These are phyloP conservation scores for Lagocephalus sceleratus DNA, from an alignment of 2,797 vertebrate species.

Conservation along the genomic window DNA sequence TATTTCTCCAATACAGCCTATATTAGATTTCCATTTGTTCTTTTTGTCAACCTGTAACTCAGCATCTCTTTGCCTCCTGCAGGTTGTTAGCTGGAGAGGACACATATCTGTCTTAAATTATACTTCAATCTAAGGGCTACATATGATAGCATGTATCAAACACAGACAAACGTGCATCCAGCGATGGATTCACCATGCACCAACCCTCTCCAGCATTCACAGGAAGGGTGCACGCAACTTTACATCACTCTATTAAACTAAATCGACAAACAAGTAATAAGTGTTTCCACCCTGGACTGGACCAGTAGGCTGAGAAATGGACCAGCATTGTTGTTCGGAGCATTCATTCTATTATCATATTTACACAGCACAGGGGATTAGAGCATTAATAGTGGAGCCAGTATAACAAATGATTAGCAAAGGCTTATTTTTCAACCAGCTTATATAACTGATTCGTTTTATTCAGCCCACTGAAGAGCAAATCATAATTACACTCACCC, in stretches of 20 bases:
- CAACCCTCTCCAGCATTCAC: slow-evolving; percentile 6
- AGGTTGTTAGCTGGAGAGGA: slow-evolving; percentile 52
- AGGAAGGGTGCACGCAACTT: slow-evolving; percentile 12
- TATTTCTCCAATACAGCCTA: slow-evolving; percentile 13
- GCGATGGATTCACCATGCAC: neutral
- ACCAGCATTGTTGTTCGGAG: slow-evolving; percentile 5
- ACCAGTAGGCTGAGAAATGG: slow-evolving; percentile 12
- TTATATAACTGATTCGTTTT: slow-evolving; percentile 58
- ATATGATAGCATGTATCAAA: neutral
- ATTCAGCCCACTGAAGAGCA: slow-evolving; percentile 33
- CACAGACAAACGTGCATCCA: too few species aligned
- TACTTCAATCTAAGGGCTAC: slow-evolving; percentile 35
- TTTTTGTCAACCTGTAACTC: slow-evolving; percentile 7
- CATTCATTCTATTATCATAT: slow-evolving; percentile 34
- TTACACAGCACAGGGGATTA: slow-evolving; percentile 44
- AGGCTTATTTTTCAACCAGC: slow-evolving; percentile 40
- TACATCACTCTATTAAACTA: slow-evolving; percentile 25
- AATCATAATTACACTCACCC: slow-evolving; percentile 18
- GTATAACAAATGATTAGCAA: slow-evolving; percentile 30
- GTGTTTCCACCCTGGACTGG: slow-evolving; percentile 12
- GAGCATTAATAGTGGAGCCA: slow-evolving; percentile 19
- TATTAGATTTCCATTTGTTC: slow-evolving; percentile 21
- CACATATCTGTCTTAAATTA: slow-evolving; percentile 55
- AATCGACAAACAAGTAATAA: slow-evolving; percentile 18
- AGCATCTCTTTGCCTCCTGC: slow-evolving; percentile 47